phyloP scores from a whole-genome alignment of 1,140 invertebrate genomes.

The Brachionus calyciflorus region DNA sequence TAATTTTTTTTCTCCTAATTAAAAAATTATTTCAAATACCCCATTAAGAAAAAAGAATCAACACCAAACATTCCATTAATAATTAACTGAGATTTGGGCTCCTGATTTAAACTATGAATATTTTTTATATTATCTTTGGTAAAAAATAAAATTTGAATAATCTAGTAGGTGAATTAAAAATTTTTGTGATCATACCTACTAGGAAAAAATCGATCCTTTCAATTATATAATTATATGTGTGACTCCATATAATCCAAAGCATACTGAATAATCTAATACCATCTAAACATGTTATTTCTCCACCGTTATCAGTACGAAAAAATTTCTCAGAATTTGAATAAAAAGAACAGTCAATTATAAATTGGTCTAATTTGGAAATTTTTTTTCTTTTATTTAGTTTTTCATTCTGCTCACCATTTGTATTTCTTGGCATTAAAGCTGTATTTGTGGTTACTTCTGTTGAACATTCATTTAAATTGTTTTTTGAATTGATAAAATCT shows the following conservation, averaged over 20 bases:
- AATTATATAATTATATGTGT: conserved; percentile 46
- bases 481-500: not conserved
- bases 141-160: not conserved
- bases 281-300: conserved; percentile 27
- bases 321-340: conserved; percentile 46
- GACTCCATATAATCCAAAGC: conserved; percentile 46
- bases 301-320: conserved; percentile 43
- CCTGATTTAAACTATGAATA: not conserved
- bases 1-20: not conserved
- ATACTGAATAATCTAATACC: conserved; percentile 45
- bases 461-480: not conserved
- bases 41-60: conserved; percentile 44
- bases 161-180: not conserved
- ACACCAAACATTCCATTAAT: conserved; percentile 45
- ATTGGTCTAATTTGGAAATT: not conserved
- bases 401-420: no score
- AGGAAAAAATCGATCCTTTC: conserved; percentile 35
- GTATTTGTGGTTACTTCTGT: not conserved
- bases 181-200: not conserved
- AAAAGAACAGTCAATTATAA: not conserved
- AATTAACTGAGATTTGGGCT: conserved; percentile 28
- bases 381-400: not conserved
- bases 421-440: no score
- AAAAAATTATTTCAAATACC: conserved; percentile 33
- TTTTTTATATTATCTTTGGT: conserved; percentile 22